phyloP scores from a whole-genome alignment of 2,113 vertebrate species.

The Ciconia maguari region DNA sequence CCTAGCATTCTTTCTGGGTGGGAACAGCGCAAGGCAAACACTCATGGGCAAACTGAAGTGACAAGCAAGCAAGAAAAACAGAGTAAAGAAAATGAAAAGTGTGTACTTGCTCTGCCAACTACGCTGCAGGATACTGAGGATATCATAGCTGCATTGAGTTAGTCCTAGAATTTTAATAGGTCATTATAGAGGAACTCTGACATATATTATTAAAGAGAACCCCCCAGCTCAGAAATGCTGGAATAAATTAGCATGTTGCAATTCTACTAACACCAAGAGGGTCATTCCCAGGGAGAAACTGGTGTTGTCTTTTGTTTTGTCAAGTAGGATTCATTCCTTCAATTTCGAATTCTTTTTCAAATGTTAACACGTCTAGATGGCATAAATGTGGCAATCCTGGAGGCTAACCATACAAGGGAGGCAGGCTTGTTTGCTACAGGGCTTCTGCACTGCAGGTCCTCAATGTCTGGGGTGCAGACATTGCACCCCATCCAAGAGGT shows the following conservation, averaged over 20 bases:
- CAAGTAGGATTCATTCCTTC: not conserved
- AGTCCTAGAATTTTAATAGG: not conserved
- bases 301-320: not conserved
- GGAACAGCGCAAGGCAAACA: not conserved
- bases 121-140: not conserved
- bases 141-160: not conserved
- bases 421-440: not conserved
- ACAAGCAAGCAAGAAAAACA: not conserved
- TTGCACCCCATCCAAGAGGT: not conserved
- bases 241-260: not conserved
- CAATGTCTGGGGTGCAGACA: not conserved
- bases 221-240: not conserved
- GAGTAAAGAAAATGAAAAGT: not conserved
- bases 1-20: not conserved
- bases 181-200: not conserved
- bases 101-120: not conserved
- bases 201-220: not conserved
- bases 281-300: not conserved
- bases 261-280: not conserved
- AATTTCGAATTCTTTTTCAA: not conserved
- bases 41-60: not conserved
- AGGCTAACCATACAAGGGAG: not conserved
- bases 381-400: not conserved
- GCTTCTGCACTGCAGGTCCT: not conserved
- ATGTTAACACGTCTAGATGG: not conserved